phyloP scores from a whole-genome alignment of 2,888 invertebrate species.

The Acleris holmiana region DNA sequence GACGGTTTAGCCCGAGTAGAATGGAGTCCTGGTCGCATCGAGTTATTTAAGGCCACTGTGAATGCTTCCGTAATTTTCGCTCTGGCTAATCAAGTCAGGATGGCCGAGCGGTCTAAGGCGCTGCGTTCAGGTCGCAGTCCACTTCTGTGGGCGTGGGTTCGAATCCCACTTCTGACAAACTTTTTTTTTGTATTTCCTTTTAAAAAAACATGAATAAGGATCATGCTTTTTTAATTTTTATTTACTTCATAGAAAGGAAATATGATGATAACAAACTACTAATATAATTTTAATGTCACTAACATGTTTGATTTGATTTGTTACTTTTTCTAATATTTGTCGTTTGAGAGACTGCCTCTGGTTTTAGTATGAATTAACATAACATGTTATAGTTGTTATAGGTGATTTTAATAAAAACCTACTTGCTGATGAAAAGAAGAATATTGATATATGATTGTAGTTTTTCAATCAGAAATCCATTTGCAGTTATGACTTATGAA shows the following conservation, averaged over 20 bases:
- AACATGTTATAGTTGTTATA: neutral
- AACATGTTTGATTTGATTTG: conserved; percentile 39
- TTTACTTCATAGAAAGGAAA: neutral
- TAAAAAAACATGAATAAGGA: neutral
- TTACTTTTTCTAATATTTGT: conserved; percentile 41
- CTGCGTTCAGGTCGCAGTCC: conserved; percentile 39
- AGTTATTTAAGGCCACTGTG: conserved; percentile 11
- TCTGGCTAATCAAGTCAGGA: conserved; percentile 17
- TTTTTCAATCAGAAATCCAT: too few species aligned
- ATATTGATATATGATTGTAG: too few species aligned
- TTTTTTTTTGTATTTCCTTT: conserved; percentile 22
- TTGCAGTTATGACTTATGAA: too few species aligned
- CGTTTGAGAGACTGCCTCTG: conserved; percentile 37
- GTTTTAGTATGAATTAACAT: neutral
- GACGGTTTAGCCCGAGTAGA: too few species aligned
- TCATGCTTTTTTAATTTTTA: neutral
- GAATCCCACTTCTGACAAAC: conserved; percentile 38
- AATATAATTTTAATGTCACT: conserved; percentile 35
- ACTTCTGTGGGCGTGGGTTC: conserved; percentile 39
- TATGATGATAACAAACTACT: too few species aligned
- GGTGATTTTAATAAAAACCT: too few species aligned
- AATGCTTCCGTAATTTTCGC: conserved; percentile 15
- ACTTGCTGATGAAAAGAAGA: too few species aligned
- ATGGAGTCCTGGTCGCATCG: neutral
- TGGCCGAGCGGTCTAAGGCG: conserved; percentile 39